These are phyloP conservation scores for Leptopterna dolabrata DNA, from an alignment of 2,888 invertebrate species.

Conservation along the genomic window DNA sequence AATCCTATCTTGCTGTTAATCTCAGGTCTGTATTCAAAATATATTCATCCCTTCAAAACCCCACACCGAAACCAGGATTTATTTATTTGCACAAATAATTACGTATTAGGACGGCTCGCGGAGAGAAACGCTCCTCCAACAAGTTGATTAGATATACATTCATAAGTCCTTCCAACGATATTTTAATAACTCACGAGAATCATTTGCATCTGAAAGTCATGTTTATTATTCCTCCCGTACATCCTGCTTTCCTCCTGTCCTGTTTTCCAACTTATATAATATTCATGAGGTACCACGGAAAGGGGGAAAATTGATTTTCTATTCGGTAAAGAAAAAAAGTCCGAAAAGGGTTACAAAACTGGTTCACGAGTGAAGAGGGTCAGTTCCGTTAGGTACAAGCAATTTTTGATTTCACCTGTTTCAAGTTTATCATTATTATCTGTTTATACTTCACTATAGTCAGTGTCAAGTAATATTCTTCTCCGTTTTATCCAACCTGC, in stretches of 20 bases:
- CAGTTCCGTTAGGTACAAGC: too few species aligned
- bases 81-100: neutral
- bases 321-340: neutral
- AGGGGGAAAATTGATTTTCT: neutral
- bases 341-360: neutral
- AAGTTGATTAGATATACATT: neutral
- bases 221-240: neutral
- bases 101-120: neutral
- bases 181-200: neutral
- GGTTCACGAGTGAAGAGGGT: neutral
- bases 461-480: too few species aligned
- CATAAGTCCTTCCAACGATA: neutral
- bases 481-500: too few species aligned
- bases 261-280: slow-evolving; percentile 21
- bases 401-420: too few species aligned
- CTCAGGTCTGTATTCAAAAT: neutral
- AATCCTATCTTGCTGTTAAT: neutral
- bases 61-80: neutral
- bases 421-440: too few species aligned
- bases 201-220: slow-evolving; percentile 12
- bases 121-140: neutral
- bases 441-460: too few species aligned
- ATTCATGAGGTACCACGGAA: neutral
- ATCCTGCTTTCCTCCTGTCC: neutral
- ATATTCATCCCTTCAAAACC: neutral